These are phyloP conservation scores for Cyclargus thomasi DNA, from an alignment of 1,140 invertebrate species.

Conservation along the genomic window DNA sequence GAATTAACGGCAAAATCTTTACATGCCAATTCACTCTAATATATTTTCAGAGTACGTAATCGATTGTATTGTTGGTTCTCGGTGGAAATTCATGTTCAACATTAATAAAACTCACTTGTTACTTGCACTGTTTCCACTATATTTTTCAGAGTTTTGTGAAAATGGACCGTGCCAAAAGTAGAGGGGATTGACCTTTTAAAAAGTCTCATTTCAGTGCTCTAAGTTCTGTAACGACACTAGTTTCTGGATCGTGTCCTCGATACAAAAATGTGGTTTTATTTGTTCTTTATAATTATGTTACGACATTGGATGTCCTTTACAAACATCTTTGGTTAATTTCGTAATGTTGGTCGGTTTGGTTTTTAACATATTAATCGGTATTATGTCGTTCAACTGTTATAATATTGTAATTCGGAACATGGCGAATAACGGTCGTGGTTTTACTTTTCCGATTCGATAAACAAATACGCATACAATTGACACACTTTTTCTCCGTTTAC, in stretches of 20 bases:
- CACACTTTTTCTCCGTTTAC: constrained; percentile 2
- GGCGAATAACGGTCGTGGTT: background rate
- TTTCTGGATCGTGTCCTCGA: background rate
- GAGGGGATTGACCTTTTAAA: too few relatives aligned
- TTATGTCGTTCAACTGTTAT: background rate
- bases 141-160: too few relatives aligned
- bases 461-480: background rate
- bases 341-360: background rate
- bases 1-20: background rate
- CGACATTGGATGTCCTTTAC: background rate
- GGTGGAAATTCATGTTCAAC: too few relatives aligned
- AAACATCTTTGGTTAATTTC: background rate
- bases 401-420: background rate
- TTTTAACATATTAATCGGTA: background rate
- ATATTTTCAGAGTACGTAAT: too few relatives aligned
- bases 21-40: too few relatives aligned
- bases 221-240: too few relatives aligned
- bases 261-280: background rate
- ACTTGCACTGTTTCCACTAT: too few relatives aligned
- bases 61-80: too few relatives aligned
- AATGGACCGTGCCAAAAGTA: too few relatives aligned
- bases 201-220: too few relatives aligned
- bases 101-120: too few relatives aligned
- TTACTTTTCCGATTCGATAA: background rate
- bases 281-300: background rate